Evolutionary conservation across 1,140 invertebrate species (phyloP), one percentile per base, ranked within the genome.

Genomic region (Rhizoglyphus robini): DNA sequence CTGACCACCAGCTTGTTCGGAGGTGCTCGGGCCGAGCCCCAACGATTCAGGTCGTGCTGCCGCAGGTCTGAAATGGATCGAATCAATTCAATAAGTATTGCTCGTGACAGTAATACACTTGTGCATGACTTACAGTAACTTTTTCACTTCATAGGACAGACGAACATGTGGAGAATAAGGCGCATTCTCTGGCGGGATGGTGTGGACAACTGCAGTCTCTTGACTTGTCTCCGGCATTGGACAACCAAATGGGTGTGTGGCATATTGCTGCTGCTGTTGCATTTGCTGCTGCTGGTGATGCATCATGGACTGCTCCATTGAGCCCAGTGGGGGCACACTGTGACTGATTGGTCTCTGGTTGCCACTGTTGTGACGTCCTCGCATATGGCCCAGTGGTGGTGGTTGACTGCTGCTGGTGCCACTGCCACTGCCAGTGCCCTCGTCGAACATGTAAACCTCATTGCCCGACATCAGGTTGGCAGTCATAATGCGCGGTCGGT

Each of bases 71-170:
- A 57, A 51, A 62, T 38, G 63, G 62, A 57, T 11, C 30, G n/a
- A 8, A 34, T 25, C 18, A 32, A 65, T 4, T 54, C 23, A 27
- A 5, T 29, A 5, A n/a, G 20, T 59, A 11, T 59, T 11, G 25
- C 18, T 20, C 47, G 4, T 20, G 25, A 49, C 18, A 11, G 18
- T 23, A 49, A 11, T 59, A 29, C 30, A 59, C 23, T 34, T 63
- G 3, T 15, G 25, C 13, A 41, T 27, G 20, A 58, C 66, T 70
- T 92, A 95, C 91, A 95, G 93, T 84, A 95, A 88, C 83, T 95
- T 95, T 90, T 95, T 94, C 82, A 95, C 90, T 91, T 95, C 90
- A 84, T 94, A 95, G 83, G 90, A 88, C 81, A 95, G 88, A 83
- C 93, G 90, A 5, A 63, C 36, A 18, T 60, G 25, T 41, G 46